Conservation (phyloP, 2,113 vertebrate species). For the Oxygymnocypris stewartii region DNA sequence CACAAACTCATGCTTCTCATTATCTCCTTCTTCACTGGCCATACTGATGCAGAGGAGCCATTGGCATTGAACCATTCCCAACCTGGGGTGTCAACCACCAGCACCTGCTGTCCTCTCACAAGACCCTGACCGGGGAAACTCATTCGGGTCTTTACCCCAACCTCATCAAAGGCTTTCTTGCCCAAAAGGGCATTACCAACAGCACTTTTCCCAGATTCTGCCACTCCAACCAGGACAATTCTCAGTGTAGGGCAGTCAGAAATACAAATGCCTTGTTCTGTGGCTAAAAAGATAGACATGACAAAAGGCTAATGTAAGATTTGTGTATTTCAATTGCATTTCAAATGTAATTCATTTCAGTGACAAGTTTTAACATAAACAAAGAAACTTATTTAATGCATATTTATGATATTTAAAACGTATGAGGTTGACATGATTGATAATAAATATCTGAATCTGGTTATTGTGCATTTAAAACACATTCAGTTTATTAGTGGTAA, state of each 20-base stretch:
- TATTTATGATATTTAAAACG: not conserved
- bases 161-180: conserved; percentile 40
- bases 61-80: conserved; percentile 55
- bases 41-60: conserved; percentile 29
- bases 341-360: not conserved
- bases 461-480: not conserved
- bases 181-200: conserved; percentile 51
- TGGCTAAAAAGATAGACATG: not conserved
- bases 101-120: conserved; percentile 25
- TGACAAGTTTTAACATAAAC: not conserved
- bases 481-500: not conserved
- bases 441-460: not conserved
- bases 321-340: not conserved
- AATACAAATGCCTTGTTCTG: not conserved
- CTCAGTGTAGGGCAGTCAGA: conserved; percentile 4
- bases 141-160: conserved; percentile 44
- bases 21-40: conserved; percentile 41
- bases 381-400: not conserved
- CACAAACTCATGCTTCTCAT: conserved; percentile 47
- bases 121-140: conserved; percentile 25
- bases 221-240: conserved; percentile 51
- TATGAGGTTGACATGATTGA: not conserved
- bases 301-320: not conserved
- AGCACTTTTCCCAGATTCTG: conserved; percentile 52
- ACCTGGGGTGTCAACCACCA: conserved; percentile 55